Evolutionary conservation across 2,113 vertebrate species (phyloP).

Genomic region (Grallaria varia): DNA sequence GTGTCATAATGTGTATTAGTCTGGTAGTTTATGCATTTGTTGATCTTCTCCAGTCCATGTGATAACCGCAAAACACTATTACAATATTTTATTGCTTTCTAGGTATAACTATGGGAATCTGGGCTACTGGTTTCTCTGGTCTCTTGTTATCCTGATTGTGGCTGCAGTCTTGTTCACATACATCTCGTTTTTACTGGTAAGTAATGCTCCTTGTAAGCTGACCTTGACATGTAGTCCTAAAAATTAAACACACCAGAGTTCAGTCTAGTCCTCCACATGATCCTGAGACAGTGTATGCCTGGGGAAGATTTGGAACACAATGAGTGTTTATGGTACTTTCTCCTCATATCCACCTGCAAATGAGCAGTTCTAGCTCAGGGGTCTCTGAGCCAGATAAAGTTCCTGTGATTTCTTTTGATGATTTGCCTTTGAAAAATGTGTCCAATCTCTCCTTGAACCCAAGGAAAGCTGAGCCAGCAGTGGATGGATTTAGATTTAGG

Average conservation of each 20-base stretch:
- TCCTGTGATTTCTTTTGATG: neutral
- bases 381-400: neutral
- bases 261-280: neutral
- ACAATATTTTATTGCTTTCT: neutral
- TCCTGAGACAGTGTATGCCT: neutral
- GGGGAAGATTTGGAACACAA: neutral
- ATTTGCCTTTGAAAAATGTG: neutral
- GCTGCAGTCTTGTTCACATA: slow-evolving; percentile 78
- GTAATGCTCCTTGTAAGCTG: neutral
- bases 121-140: slow-evolving; percentile 89
- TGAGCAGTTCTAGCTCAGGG: neutral
- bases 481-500: neutral
- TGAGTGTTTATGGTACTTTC: neutral
- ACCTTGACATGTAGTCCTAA: neutral
- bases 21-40: neutral
- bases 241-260: neutral
- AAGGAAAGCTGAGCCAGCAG: neutral
- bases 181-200: slow-evolving; percentile 81
- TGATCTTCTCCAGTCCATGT: neutral
- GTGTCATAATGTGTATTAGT: neutral
- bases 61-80: neutral
- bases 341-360: neutral
- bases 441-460: neutral
- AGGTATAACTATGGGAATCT: slow-evolving; percentile 82
- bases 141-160: slow-evolving; percentile 78